phyloP scores from a whole-genome alignment of 2,888 invertebrate species.

The Odontocolon sp. region DNA sequence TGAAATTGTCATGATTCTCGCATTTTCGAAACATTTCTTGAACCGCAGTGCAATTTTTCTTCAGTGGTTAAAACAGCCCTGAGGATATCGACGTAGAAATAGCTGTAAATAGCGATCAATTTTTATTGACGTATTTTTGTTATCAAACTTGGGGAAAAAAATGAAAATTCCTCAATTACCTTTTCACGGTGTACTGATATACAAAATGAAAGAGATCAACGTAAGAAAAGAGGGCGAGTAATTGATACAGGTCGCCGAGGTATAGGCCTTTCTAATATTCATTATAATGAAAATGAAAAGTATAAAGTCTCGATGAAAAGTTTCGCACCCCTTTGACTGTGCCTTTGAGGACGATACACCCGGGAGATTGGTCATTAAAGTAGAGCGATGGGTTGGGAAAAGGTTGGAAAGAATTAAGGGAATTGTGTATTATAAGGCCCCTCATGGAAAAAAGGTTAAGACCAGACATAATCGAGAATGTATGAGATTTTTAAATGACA shows the following conservation, averaged over 20 bases:
- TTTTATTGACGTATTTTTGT: slow-evolving; percentile 1
- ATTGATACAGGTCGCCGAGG: slow-evolving; percentile 48
- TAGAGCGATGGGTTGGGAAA: slow-evolving; percentile 30
- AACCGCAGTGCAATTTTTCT: no score
- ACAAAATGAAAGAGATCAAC: neutral
- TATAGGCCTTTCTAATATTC: slow-evolving; percentile 50
- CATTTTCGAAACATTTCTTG: neutral
- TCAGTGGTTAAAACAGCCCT: no score
- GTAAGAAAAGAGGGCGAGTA: slow-evolving; percentile 9
- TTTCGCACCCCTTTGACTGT: slow-evolving; percentile 44
- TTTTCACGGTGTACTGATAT: neutral
- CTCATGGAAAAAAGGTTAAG: no score
- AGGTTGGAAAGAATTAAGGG: slow-evolving; percentile 48
- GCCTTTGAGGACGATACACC: slow-evolving; percentile 45
- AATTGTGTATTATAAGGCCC: slow-evolving; percentile 34
- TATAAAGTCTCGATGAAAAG: slow-evolving; percentile 41
- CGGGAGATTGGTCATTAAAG: slow-evolving; percentile 55
- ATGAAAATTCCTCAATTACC: slow-evolving; percentile 6
- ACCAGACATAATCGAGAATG: no score
- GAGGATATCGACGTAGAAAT: no score
- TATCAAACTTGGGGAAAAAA: neutral
- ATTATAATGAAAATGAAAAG: slow-evolving; percentile 55
- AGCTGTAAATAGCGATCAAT: slow-evolving; percentile 14
- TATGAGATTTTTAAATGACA: no score
- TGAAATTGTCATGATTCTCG: slow-evolving; percentile 18